Percentiles rank a stretch among this genome's conserved stretches.
Conservation (phyloP, 2,888 invertebrate species). For the Morpho deidamia region DNA sequence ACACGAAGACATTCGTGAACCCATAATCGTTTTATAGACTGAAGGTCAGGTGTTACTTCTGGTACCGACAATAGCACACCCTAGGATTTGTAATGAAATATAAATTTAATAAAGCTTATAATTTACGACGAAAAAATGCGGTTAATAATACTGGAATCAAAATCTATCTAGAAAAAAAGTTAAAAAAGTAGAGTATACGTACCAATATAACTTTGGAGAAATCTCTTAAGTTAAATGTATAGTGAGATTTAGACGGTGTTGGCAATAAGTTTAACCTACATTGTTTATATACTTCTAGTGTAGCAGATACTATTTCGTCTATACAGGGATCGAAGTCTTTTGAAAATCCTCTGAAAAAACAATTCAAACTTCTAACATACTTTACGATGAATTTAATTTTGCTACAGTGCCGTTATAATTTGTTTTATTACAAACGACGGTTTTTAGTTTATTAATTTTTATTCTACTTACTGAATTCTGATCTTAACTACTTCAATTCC, state of each 20-base stretch:
- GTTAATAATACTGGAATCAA: no score
- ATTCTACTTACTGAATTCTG: no score
- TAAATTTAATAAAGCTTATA: no score
- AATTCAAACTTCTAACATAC: background rate
- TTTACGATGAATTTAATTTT: no score
- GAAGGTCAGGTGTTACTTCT: slow-evolving; percentile 91
- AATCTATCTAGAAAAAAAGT: no score
- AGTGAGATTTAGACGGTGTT: slow-evolving; percentile 95
- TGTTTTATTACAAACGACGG: no score
- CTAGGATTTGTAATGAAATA: slow-evolving; percentile 56
- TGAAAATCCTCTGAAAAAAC: slow-evolving; percentile 87
- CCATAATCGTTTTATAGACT: slow-evolving; percentile 94
- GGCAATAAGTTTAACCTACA: slow-evolving; percentile 91
- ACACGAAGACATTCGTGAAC: slow-evolving; percentile 95
- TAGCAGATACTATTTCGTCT: slow-evolving; percentile 91
- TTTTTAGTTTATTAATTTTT: no score
- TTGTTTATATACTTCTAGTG: slow-evolving; percentile 91
- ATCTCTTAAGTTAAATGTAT: slow-evolving; percentile 95
- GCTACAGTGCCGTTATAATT: no score
- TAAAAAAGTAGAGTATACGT: slow-evolving; percentile 19
- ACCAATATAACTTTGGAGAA: slow-evolving; percentile 95
- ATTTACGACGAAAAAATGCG: no score
- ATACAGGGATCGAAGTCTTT: slow-evolving; percentile 96
- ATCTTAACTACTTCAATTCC: no score
- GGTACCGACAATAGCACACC: slow-evolving; percentile 95